Conservation (phyloP, 2,797 vertebrate species). For the Pempheris klunzingeri region DNA sequence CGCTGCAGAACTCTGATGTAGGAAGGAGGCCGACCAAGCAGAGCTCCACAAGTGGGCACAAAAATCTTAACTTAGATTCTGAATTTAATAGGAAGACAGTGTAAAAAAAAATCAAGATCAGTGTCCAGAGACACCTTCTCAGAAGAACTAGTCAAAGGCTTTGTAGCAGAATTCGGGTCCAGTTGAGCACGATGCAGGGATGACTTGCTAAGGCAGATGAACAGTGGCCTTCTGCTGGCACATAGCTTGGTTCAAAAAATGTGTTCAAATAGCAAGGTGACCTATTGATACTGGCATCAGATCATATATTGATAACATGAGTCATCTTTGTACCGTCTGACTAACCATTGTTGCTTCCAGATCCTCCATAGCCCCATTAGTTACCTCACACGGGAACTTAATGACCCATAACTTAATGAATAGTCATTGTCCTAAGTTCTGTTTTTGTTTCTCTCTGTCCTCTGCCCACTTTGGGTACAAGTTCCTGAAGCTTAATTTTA, state of each 20-base stretch:
- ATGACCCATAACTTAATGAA: not conserved
- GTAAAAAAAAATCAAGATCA: conserved; percentile 3
- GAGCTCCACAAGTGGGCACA: too few relatives aligned
- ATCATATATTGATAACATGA: conserved; percentile 17
- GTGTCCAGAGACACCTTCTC: not conserved
- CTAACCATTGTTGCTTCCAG: not conserved
- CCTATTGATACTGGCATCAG: conserved; percentile 5
- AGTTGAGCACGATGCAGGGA: not conserved
- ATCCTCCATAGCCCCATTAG: not conserved
- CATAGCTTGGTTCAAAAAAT: not conserved
- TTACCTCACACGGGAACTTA: not conserved
- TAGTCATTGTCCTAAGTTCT: not conserved
- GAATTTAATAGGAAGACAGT: not conserved
- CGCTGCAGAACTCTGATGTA: not conserved
- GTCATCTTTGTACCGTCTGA: not conserved
- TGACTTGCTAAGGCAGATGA: not conserved
- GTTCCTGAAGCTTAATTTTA: not conserved
- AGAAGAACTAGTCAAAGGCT: not conserved
- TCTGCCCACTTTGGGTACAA: not conserved
- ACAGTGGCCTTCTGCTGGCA: not conserved
- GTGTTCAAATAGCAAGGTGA: not conserved
- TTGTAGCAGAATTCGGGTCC: not conserved
- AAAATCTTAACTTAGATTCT: not conserved
- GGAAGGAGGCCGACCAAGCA: not conserved
- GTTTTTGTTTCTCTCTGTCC: not conserved